A percentile compares a stretch with the other conserved stretches of the same genome.
Evolutionary conservation across 2,113 vertebrate genomes (phyloP).

Genomic region (Gallinago undulata): DNA sequence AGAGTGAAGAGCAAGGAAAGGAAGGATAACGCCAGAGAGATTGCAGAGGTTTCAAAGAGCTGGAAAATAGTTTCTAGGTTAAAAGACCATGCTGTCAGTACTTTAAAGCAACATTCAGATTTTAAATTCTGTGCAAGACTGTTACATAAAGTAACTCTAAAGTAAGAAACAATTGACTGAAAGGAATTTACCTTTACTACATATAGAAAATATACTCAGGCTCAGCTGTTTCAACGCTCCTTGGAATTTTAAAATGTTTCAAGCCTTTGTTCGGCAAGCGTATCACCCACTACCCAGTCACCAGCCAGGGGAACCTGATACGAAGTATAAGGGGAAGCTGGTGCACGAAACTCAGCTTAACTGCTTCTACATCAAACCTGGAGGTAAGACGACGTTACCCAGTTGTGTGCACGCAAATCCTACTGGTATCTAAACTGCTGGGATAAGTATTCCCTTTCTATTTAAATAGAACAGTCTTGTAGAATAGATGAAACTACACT

Average conservation of each 20-base stretch:
- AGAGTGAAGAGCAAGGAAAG: neutral
- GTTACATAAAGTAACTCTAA: neutral
- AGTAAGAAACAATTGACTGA: neutral
- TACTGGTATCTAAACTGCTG: neutral
- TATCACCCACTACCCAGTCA: constrained; percentile 81
- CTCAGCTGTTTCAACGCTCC: neutral
- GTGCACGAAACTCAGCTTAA: constrained; percentile 87
- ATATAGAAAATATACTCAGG: neutral
- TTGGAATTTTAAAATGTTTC: constrained; percentile 72
- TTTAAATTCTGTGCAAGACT: neutral
- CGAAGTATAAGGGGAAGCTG: constrained; percentile 85
- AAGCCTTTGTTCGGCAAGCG: constrained; percentile 71
- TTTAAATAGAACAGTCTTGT: neutral
- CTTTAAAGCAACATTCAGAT: neutral
- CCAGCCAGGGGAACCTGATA: constrained; percentile 76
- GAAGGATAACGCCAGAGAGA: neutral
- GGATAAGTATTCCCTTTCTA: neutral
- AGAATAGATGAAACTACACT: neutral
- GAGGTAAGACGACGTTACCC: constrained; percentile 83
- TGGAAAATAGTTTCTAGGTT: neutral
- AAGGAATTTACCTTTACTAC: neutral
- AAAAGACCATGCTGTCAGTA: neutral
- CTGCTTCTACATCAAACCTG: constrained; percentile 84
- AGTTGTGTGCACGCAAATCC: neutral
- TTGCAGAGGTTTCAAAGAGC: neutral